phyloP scores from a whole-genome alignment of 2,888 invertebrate species.

The Zeuzera pyrina region DNA sequence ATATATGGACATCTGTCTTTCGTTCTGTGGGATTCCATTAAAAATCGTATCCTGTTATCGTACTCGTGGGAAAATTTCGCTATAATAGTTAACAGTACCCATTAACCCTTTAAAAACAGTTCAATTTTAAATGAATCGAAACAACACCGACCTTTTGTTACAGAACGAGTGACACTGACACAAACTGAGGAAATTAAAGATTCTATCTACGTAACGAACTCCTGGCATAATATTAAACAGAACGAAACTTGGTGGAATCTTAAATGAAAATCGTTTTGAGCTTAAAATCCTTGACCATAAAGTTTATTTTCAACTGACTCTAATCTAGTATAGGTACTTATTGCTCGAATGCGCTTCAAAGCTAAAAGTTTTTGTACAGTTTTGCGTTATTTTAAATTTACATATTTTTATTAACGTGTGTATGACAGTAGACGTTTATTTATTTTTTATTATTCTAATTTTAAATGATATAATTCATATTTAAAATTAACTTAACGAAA shows the following conservation, averaged over 20 bases:
- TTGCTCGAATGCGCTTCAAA: conserved; percentile 10
- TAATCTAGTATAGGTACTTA: too few species aligned
- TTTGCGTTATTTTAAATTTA: too few species aligned
- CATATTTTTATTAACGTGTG: too few species aligned
- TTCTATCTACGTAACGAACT: conserved; percentile 58
- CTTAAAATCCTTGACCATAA: conserved; percentile 8
- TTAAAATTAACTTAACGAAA: too few species aligned
- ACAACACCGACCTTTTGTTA: conserved; percentile 13
- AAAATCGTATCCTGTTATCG: too few species aligned
- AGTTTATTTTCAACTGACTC: conserved; percentile 7
- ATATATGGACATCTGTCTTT: too few species aligned
- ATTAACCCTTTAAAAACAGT: conserved; percentile 25
- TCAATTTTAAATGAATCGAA: conserved; percentile 26
- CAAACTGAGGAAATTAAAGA: conserved; percentile 59
- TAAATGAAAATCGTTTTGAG: conserved; percentile 16
- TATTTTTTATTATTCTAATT: too few species aligned
- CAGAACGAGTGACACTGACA: conserved; percentile 33
- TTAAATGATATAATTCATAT: too few species aligned
- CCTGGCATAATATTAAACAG: conserved; percentile 37
- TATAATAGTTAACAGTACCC: too few species aligned
- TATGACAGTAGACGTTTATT: too few species aligned
- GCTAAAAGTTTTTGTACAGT: conserved; percentile 15
- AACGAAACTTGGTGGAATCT: conserved; percentile 26
- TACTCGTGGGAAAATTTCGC: too few species aligned
- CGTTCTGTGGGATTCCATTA: too few species aligned